Conservation (phyloP, 2,888 invertebrate species). For the Mayetiola destructor region DNA sequence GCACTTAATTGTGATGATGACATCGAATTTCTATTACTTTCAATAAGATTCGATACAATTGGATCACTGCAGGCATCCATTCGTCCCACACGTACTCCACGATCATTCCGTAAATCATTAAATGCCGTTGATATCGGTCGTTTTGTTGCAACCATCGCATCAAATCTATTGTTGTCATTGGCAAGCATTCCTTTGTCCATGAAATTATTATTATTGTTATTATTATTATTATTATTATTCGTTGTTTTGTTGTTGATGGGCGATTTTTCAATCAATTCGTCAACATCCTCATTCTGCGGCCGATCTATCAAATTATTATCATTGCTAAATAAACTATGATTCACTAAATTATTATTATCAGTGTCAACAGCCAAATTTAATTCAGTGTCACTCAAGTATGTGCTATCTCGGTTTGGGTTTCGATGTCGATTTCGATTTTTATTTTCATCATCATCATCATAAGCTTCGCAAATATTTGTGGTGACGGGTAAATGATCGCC, state of each 20-base stretch:
- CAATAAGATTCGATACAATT: background rate
- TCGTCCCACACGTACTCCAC: background rate
- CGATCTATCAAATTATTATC: background rate
- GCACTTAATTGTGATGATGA: background rate
- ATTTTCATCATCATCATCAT: background rate
- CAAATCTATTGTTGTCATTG: slow-evolving; percentile 2
- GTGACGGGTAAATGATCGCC: slow-evolving; percentile 19
- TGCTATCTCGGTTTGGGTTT: background rate
- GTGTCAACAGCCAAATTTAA: background rate
- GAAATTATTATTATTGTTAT: slow-evolving; percentile 13
- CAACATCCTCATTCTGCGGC: no score
- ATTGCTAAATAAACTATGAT: background rate
- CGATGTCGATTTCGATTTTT: background rate
- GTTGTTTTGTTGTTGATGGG: background rate
- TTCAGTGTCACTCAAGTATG: background rate
- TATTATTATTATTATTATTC: slow-evolving; percentile 9
- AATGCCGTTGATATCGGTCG: background rate
- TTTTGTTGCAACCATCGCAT: background rate
- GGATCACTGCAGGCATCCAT: background rate
- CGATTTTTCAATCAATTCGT: background rate
- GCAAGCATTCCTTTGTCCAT: background rate
- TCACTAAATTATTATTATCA: slow-evolving; percentile 5
- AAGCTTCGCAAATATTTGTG: background rate
- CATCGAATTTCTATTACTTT: background rate
- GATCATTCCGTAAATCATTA: background rate